Conservation (phyloP, 2,888 invertebrate species). For the Orthosia incerta region DNA sequence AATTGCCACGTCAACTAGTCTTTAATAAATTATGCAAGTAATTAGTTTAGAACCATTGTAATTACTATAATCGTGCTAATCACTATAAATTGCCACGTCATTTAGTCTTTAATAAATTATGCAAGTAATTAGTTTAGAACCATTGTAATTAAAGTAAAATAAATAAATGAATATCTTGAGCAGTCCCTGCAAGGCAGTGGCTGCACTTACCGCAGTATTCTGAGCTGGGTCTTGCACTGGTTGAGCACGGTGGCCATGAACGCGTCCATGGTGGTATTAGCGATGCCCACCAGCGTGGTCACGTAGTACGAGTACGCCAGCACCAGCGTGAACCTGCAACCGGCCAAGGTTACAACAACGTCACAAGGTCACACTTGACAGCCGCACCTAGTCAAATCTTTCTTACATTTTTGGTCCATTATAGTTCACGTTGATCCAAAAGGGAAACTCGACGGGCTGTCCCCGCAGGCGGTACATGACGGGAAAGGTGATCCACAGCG, state of each 20-base stretch:
- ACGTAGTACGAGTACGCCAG: conserved; percentile 84
- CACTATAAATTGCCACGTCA: no score
- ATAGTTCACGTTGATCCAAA: conserved; percentile 68
- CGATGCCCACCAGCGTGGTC: conserved; percentile 85
- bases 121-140: no score
- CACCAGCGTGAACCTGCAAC: conserved; percentile 76
- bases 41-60: no score
- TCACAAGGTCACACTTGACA: background rate
- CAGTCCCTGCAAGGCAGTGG: background rate
- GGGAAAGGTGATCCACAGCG: conserved; percentile 81
- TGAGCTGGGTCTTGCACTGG: conserved; percentile 83
- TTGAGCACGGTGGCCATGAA: conserved; percentile 84
- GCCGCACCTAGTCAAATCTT: no score
- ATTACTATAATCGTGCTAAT: no score
- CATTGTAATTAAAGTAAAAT: no score
- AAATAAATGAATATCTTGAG: no score
- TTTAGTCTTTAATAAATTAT: no score
- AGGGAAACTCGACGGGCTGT: conserved; percentile 74
- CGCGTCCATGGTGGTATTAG: conserved; percentile 89
- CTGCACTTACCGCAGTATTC: conserved; percentile 77
- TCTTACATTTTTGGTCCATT: conserved; percentile 56
- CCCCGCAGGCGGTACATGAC: conserved; percentile 69
- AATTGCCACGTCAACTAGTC: no score
- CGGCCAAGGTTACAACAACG: background rate
- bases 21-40: no score